Conservation (phyloP, 2,888 invertebrate species). For the Catocala nupta region DNA sequence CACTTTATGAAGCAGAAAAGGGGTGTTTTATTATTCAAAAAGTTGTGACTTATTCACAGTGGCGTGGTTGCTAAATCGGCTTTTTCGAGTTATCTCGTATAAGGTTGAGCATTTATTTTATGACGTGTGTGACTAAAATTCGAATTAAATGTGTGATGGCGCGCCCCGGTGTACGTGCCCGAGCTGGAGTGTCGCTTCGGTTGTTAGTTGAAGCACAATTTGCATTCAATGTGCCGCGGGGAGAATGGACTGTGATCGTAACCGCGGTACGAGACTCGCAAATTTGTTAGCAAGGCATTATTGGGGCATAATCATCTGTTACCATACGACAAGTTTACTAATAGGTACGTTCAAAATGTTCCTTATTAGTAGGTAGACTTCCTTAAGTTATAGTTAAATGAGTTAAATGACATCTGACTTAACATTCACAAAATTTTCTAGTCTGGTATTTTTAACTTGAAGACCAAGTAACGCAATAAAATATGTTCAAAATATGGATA, state of each 20-base stretch:
- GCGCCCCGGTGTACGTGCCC: slow-evolving; percentile 29
- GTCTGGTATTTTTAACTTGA: too few relatives aligned
- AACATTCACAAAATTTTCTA: too few relatives aligned
- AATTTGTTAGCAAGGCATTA: slow-evolving; percentile 19
- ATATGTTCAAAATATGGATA: too few relatives aligned
- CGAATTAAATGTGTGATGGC: slow-evolving; percentile 32
- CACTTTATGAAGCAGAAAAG: slow-evolving; percentile 54
- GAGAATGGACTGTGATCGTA: slow-evolving; percentile 41
- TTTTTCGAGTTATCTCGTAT: slow-evolving; percentile 18
- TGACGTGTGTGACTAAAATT: slow-evolving; percentile 29
- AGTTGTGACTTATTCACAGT: slow-evolving; percentile 38
- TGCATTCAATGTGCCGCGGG: slow-evolving; percentile 60
- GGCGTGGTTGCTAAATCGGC: slow-evolving; percentile 15
- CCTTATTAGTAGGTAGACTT: too few relatives aligned
- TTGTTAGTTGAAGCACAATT: slow-evolving; percentile 54
- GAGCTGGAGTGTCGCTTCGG: slow-evolving; percentile 29
- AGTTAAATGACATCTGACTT: too few relatives aligned
- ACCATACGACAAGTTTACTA: neutral
- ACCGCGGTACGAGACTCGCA: slow-evolving; percentile 8
- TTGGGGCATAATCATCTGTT: slow-evolving; percentile 15
- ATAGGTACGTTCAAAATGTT: too few relatives aligned
- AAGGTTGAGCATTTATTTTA: slow-evolving; percentile 31
- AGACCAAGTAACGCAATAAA: too few relatives aligned
- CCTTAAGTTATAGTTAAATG: too few relatives aligned
- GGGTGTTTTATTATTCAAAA: slow-evolving; percentile 47